Evolutionary conservation across 2,113 vertebrate species (phyloP).

Genomic region (Hippocampus abdominalis): DNA sequence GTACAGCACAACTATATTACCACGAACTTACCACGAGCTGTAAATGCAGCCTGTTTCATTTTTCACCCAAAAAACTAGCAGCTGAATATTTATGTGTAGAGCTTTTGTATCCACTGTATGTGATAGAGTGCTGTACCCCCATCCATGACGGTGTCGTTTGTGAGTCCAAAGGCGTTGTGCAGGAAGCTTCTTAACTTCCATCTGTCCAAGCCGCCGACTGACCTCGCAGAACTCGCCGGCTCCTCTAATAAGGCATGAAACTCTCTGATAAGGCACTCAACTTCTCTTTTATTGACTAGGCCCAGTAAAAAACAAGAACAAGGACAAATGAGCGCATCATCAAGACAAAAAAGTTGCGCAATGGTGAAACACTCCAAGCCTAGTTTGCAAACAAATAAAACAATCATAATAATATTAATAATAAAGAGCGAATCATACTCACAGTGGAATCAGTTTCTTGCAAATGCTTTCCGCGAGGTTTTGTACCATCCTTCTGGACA

Average conservation of each 20-base stretch:
- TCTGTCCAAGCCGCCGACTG: constrained; percentile 1
- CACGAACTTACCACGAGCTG: no score
- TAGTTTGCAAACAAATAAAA: background rate
- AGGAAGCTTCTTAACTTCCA: background rate
- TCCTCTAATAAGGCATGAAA: background rate
- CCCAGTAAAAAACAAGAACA: background rate
- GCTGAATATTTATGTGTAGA: background rate
- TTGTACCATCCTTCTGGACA: constrained; percentile 4
- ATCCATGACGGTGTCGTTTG: constrained; percentile 5
- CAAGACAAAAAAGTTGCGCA: background rate
- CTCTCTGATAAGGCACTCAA: constrained; percentile 2
- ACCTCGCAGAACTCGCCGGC: background rate
- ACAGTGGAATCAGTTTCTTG: constrained; percentile 4
- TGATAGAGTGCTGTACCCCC: background rate
- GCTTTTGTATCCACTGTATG: background rate
- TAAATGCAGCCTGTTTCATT: background rate
- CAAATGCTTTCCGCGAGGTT: constrained; percentile 5
- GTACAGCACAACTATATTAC: no score
- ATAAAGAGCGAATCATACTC: background rate
- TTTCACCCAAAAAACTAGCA: background rate
- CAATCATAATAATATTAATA: background rate
- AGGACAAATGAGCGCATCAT: background rate
- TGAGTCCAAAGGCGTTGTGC: constrained; percentile 6
- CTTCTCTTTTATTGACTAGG: constrained; percentile 6
- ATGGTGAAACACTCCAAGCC: background rate